phyloP scores from a whole-genome alignment of 2,797 vertebrate species.

The Podargus strigoides region DNA sequence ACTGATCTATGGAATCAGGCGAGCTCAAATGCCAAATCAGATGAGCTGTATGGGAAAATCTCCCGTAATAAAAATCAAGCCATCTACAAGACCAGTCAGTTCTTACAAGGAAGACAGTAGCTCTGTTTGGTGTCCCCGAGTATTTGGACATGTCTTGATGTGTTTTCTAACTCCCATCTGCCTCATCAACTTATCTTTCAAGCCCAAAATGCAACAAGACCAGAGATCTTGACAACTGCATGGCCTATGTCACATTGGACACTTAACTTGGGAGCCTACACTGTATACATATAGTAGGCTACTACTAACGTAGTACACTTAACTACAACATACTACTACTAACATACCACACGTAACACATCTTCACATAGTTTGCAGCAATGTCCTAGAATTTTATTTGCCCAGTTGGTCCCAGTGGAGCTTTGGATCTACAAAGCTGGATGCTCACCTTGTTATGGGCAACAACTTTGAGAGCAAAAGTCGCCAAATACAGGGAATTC shows the following conservation, averaged over 20 bases:
- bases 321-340: background rate
- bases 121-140: background rate
- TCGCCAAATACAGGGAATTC: conserved; percentile 97
- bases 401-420: background rate
- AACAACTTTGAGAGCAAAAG: conserved; percentile 95
- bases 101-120: background rate
- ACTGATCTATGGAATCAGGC: background rate
- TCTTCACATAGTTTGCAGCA: background rate
- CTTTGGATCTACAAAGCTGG: background rate
- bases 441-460: conserved; percentile 90
- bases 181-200: background rate
- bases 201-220: background rate
- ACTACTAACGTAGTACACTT: background rate
- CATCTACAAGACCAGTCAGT: background rate
- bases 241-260: background rate
- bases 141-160: background rate
- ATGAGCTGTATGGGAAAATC: background rate
- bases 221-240: background rate
- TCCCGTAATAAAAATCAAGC: background rate
- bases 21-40: background rate
- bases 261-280: background rate
- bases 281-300: fast-evolving
- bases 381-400: background rate
- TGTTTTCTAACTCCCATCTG: background rate
- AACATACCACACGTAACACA: fast-evolving